Conservation (phyloP, 2,113 vertebrate species). For the Oncorhynchus gorbuscha region DNA sequence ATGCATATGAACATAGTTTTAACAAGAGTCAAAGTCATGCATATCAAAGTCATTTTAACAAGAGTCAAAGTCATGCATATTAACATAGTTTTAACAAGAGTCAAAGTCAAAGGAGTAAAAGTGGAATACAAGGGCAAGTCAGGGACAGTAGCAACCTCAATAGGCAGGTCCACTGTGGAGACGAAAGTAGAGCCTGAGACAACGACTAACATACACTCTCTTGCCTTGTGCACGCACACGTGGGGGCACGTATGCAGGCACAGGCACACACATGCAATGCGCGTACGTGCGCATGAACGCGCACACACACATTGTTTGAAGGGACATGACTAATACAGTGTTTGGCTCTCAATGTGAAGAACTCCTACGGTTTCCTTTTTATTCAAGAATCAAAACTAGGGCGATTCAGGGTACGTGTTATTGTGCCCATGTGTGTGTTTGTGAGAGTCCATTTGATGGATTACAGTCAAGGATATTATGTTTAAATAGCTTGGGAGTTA, state of each 20-base stretch:
- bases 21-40: slow-evolving; percentile 40
- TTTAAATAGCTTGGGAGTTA: slow-evolving; percentile 51
- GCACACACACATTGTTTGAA: slow-evolving; percentile 15
- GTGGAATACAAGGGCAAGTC: slow-evolving; percentile 26
- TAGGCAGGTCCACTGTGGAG: neutral
- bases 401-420: slow-evolving; percentile 46
- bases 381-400: slow-evolving; percentile 67
- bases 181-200: neutral
- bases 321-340: slow-evolving; percentile 30
- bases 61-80: slow-evolving; percentile 29
- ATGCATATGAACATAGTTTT: neutral
- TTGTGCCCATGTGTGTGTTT: neutral
- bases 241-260: slow-evolving; percentile 27
- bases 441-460: slow-evolving; percentile 49
- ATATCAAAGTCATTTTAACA: neutral
- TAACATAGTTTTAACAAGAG: neutral
- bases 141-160: slow-evolving; percentile 5
- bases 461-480: slow-evolving; percentile 61
- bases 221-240: slow-evolving; percentile 2
- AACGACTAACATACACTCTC: neutral
- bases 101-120: slow-evolving; percentile 17
- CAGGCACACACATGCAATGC: slow-evolving; percentile 13
- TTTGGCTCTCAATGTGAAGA: slow-evolving; percentile 33
- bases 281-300: slow-evolving; percentile 13
- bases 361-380: slow-evolving; percentile 10